These are phyloP conservation scores for Myotis daubentonii DNA, from an alignment of 2,797 vertebrate species.

Conservation along the genomic window DNA sequence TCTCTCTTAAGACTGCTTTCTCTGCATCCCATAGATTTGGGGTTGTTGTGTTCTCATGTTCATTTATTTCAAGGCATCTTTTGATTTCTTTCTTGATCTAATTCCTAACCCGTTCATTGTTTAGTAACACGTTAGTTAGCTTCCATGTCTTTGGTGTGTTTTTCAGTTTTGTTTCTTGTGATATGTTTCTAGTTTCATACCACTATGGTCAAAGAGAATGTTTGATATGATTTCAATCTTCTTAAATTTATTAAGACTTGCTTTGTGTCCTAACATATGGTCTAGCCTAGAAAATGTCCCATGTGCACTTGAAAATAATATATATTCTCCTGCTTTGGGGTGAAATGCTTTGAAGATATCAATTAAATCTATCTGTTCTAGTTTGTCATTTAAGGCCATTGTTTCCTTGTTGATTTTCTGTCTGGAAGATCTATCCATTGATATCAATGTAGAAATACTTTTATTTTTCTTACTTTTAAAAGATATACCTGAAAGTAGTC, in stretches of 20 bases:
- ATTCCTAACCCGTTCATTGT: neutral
- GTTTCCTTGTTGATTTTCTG: neutral
- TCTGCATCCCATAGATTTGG: neutral
- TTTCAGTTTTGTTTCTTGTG: neutral
- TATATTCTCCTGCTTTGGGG: neutral
- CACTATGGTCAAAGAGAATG: neutral
- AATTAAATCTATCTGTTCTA: neutral
- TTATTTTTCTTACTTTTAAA: neutral
- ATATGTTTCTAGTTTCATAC: neutral
- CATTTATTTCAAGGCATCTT: neutral
- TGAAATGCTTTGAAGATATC: neutral
- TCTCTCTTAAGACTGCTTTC: neutral
- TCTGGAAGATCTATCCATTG: neutral
- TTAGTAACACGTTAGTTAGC: neutral
- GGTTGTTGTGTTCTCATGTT: neutral
- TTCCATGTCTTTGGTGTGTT: neutral
- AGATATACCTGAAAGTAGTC: neutral
- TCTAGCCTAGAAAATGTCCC: neutral
- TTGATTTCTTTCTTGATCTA: neutral
- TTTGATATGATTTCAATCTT: neutral
- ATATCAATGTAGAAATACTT: neutral
- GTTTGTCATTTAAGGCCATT: neutral
- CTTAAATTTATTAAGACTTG: neutral
- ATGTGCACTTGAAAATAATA: neutral
- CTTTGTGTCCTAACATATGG: neutral